These are phyloP conservation scores for Gibbula magus DNA, from an alignment of 2,888 invertebrate genomes.

Conservation along the genomic window DNA sequence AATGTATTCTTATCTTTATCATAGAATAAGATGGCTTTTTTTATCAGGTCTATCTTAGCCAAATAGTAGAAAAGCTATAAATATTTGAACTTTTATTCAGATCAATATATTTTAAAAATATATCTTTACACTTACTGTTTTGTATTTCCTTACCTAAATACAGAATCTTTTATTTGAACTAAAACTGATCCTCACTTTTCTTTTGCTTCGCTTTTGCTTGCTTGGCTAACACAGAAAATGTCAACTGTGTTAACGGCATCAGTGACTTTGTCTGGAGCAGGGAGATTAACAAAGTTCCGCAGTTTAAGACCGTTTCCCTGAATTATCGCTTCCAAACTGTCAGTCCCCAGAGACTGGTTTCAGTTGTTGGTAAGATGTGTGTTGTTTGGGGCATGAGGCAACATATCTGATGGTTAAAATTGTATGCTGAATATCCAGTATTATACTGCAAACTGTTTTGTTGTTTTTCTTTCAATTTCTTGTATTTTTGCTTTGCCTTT, in stretches of 20 bases:
- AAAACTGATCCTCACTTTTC: no score
- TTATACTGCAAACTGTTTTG: no score
- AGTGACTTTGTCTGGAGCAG: not conserved
- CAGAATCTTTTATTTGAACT: not conserved
- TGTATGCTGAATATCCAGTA: no score
- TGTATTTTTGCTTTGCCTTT: no score
- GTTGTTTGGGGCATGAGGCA: slow-evolving; percentile 18
- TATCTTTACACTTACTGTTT: not conserved
- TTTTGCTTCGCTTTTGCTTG: not conserved
- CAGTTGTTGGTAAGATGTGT: slow-evolving; percentile 53
- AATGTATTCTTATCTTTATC: no score
- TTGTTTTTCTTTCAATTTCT: no score
- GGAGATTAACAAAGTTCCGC: slow-evolving; percentile 11
- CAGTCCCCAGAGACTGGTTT: slow-evolving; percentile 55
- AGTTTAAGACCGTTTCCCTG: slow-evolving; percentile 8
- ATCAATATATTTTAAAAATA: no score
- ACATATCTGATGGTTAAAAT: not conserved
- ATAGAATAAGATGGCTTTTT: no score
- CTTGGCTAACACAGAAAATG: slow-evolving; percentile 16
- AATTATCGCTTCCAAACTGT: slow-evolving; percentile 40
- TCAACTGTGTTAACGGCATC: not conserved
- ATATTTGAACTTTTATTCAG: no score
- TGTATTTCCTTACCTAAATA: no score
- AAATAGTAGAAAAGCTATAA: no score
- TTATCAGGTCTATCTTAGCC: no score